These are phyloP conservation scores for Notospermus geniculatus DNA, from an alignment of 1,140 invertebrate species.

Conservation along the genomic window DNA sequence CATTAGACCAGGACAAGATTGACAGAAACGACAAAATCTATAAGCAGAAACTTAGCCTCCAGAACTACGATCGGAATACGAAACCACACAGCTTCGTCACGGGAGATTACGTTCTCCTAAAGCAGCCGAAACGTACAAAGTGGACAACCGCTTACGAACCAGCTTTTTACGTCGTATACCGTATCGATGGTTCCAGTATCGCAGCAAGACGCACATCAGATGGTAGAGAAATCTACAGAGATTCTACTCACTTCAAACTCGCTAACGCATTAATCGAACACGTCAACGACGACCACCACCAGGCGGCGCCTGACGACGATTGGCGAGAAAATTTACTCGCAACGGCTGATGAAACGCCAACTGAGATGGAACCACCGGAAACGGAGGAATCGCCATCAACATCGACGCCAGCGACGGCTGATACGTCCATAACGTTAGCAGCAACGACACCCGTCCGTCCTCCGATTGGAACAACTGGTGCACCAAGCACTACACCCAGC, in stretches of 20 bases:
- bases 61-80: conserved; percentile 3
- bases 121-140: conserved; percentile 3
- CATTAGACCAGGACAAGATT: neutral
- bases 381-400: too few relatives aligned
- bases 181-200: conserved; percentile 8
- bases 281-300: too few relatives aligned
- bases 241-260: conserved; percentile 11
- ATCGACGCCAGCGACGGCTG: too few relatives aligned
- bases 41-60: neutral
- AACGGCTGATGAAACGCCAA: too few relatives aligned
- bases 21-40: neutral
- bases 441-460: too few relatives aligned
- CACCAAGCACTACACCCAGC: too few relatives aligned
- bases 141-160: conserved; percentile 14
- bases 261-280: too few relatives aligned
- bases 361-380: too few relatives aligned
- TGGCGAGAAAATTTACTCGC: too few relatives aligned
- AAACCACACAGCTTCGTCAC: conserved; percentile 3
- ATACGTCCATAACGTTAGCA: too few relatives aligned
- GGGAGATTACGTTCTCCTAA: conserved; percentile 5
- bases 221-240: conserved; percentile 10
- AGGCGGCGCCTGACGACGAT: too few relatives aligned
- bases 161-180: conserved; percentile 9
- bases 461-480: too few relatives aligned
- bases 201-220: conserved; percentile 4